Evolutionary conservation across 92 coral and sea anemone genomes (phyloP).

Genomic region (Paramuricea clavata): DNA sequence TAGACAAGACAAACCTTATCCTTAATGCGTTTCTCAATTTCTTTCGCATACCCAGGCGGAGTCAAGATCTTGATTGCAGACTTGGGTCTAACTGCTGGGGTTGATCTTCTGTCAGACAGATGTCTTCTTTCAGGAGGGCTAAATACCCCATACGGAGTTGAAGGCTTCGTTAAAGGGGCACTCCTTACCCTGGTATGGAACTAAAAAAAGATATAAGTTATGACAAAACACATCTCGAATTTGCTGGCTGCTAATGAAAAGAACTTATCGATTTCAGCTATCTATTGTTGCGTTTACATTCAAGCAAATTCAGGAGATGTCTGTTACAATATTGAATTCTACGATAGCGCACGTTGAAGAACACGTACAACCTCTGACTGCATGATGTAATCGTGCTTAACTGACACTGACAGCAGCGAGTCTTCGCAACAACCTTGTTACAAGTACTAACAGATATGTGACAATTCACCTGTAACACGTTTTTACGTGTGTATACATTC

Average conservation of each 20-base stretch:
- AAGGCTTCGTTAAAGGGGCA: conserved; percentile 64
- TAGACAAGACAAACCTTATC: conserved; percentile 74
- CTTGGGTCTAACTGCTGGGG: conserved; percentile 51
- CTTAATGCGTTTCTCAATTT: conserved; percentile 83
- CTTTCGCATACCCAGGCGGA: conserved; percentile 83
- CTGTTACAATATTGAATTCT: too few relatives aligned
- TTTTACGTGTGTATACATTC: too few relatives aligned
- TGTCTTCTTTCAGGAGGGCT: conserved; percentile 64
- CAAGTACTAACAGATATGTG: too few relatives aligned
- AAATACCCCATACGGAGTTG: conserved; percentile 71
- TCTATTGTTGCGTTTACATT: too few relatives aligned
- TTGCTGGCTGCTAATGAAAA: too few relatives aligned
- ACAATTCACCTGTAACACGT: too few relatives aligned
- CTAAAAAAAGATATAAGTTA: neutral
- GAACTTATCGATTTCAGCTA: too few relatives aligned
- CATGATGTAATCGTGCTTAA: too few relatives aligned
- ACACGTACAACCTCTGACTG: neutral
- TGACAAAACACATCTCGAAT: too few relatives aligned
- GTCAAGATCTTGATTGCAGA: neutral
- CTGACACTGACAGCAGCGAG: too few relatives aligned
- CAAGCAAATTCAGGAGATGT: too few relatives aligned
- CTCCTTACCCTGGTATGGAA: neutral
- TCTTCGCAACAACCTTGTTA: too few relatives aligned
- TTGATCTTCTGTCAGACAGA: conserved; percentile 60
- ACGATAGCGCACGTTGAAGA: neutral